Evolutionary conservation across 2,797 vertebrate species (phyloP).

Genomic region (Pangasius macronema): DNA sequence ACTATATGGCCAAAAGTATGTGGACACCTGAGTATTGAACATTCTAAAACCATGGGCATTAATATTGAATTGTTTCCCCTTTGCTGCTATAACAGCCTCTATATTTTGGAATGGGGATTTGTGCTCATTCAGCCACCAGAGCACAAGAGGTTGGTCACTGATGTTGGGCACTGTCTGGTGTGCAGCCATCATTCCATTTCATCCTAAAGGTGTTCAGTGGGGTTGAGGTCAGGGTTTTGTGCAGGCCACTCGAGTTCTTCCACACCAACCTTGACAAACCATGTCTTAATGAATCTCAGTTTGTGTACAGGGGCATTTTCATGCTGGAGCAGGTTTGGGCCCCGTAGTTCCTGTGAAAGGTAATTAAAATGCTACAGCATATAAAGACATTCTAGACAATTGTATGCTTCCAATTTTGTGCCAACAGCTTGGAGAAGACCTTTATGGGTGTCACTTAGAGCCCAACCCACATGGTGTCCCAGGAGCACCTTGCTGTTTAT

Average conservation of each 20-base stretch:
- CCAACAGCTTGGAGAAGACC: background rate
- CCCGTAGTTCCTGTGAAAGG: no score
- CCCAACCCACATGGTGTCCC: background rate
- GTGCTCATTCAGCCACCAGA: background rate
- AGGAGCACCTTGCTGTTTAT: background rate
- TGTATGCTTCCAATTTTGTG: background rate
- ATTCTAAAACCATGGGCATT: no score
- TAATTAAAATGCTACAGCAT: background rate
- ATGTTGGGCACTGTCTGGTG: background rate
- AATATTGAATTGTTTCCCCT: background rate
- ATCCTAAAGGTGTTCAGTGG: background rate
- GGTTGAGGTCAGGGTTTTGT: background rate
- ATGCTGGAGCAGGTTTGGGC: background rate
- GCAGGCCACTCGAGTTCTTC: background rate
- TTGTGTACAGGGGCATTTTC: background rate
- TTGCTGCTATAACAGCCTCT: background rate
- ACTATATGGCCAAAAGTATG: background rate
- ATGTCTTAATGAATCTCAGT: background rate
- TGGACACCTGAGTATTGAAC: background rate
- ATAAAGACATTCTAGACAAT: background rate
- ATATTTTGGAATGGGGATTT: background rate
- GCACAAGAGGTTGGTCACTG: background rate
- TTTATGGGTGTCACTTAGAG: background rate
- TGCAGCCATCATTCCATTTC: background rate
- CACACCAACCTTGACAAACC: background rate